Conservation (phyloP, 2,888 invertebrate species). For the Plebejus melissa region DNA sequence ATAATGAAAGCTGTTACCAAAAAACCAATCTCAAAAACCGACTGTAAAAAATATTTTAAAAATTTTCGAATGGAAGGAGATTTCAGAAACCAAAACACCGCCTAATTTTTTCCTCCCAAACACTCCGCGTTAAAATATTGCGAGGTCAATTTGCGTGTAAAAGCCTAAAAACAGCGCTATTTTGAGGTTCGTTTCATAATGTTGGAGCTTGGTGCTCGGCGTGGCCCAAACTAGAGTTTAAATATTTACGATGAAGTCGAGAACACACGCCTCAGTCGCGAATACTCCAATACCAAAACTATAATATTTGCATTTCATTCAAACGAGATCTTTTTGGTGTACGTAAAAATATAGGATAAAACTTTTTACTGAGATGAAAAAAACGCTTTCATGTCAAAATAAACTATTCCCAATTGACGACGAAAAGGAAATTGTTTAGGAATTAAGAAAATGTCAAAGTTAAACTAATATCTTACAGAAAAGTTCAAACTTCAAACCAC, state of each 20-base stretch:
- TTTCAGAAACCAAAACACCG: neutral
- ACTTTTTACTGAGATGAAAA: neutral
- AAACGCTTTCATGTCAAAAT: neutral
- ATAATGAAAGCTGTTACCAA: too few relatives aligned
- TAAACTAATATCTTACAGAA: too few relatives aligned
- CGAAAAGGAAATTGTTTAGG: too few relatives aligned
- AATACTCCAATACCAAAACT: constrained; percentile 34
- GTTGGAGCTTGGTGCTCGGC: constrained; percentile 32
- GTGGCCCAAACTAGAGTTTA: constrained; percentile 51
- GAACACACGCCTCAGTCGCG: constrained; percentile 48
- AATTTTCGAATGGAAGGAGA: neutral
- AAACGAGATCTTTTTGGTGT: constrained; percentile 8
- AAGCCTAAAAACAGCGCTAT: constrained; percentile 1
- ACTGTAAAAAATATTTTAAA: neutral
- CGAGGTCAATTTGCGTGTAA: neutral
- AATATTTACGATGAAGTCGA: constrained; percentile 66
- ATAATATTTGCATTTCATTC: constrained; percentile 24
- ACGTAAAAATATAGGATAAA: neutral
- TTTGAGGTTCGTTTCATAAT: constrained; percentile 4
- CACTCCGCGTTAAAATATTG: neutral
- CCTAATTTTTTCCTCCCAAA: neutral
- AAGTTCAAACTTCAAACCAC: too few relatives aligned
- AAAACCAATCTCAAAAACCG: too few relatives aligned
- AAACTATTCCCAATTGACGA: neutral
- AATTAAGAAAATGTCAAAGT: too few relatives aligned